Conservation (phyloP, 2,888 invertebrate species). For the Metalampra italica region DNA sequence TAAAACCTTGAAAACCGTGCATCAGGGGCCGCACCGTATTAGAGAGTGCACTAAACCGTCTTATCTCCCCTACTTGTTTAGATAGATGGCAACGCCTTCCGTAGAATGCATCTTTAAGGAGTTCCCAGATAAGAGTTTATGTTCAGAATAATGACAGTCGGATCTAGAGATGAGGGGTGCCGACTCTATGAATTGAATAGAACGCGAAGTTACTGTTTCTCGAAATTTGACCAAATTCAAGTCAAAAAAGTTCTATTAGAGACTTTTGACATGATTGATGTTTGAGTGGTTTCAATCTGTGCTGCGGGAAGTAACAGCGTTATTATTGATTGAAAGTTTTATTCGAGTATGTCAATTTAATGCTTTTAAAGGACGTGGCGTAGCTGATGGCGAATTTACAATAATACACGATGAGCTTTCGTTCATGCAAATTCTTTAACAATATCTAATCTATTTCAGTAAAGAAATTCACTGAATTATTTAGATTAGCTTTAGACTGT, state of each 20-base stretch:
- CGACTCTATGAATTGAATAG: constrained; percentile 8
- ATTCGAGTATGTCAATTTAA: background rate
- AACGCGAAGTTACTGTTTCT: constrained; percentile 6
- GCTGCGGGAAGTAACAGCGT: background rate
- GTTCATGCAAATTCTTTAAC: too few relatives aligned
- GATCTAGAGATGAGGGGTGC: constrained; percentile 30
- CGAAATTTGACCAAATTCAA: background rate
- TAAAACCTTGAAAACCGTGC: constrained; percentile 46
- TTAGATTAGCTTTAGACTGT: too few relatives aligned
- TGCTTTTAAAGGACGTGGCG: background rate
- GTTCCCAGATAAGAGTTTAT: constrained; percentile 59
- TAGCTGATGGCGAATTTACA: background rate
- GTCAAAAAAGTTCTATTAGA: background rate
- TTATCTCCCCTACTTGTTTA: constrained; percentile 66
- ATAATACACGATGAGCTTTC: too few relatives aligned
- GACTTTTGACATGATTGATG: background rate
- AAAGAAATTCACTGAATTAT: too few relatives aligned
- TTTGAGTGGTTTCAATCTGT: background rate
- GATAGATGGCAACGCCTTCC: constrained; percentile 55
- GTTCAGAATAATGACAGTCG: constrained; percentile 45
- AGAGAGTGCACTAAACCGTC: constrained; percentile 56
- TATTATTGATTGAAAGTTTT: too few relatives aligned
- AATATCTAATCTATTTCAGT: too few relatives aligned
- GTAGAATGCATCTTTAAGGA: constrained; percentile 61
- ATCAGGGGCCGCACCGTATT: constrained; percentile 37